Base-by-base conservation (phyloP, 2,888 invertebrate species). In the Amiota mariae region DNA sequence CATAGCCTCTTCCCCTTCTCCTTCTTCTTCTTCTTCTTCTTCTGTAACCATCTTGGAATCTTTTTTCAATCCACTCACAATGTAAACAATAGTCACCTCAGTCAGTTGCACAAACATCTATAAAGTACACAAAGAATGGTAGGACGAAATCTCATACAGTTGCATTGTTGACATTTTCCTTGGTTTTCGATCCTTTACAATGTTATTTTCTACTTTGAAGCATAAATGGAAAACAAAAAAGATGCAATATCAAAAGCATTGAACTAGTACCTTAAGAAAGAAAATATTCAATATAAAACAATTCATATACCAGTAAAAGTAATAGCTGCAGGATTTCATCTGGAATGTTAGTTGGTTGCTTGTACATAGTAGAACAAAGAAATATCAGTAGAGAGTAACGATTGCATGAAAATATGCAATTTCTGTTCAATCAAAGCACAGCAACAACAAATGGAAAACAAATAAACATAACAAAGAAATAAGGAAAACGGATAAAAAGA, bases 201-300 rank as follows among this genome's bases (percentile, higher is more conserved):
- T 36, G 11, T 59, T 36, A 63, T 36, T 36, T 63, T 11, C 63
- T 12, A 11, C 46, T 1, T n/a, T n/a, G 49, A 11, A 49, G 20
- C 12, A 67, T 67, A 67, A 67, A 67, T 46, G 46, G 13, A 63
- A 63, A 36, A 2, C 63, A 36, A 36, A 36, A 36, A 36, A 36
- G 36, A 36, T 36, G 36, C 36, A 36, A 36, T 36, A 6, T 36
- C 36, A 36, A 36, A 36, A 36, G 36, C 36, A 36, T 36, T 6
- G 36, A 36, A 36, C 36, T 36, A 6, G 36, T 36, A 6, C 6
- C 36, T 36, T 36, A 36, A 36, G 36, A 36, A 36, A 36, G 36
- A 36, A 36, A 36, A 67, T 48, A 48, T 48, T 66, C 66, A 67
- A 67, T 67, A 67, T 67, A 67, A 49, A 49, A 51, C 47, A 15